Evolutionary conservation across 2,113 vertebrate genomes (phyloP).

Genomic region (Mormyrus lacerda): DNA sequence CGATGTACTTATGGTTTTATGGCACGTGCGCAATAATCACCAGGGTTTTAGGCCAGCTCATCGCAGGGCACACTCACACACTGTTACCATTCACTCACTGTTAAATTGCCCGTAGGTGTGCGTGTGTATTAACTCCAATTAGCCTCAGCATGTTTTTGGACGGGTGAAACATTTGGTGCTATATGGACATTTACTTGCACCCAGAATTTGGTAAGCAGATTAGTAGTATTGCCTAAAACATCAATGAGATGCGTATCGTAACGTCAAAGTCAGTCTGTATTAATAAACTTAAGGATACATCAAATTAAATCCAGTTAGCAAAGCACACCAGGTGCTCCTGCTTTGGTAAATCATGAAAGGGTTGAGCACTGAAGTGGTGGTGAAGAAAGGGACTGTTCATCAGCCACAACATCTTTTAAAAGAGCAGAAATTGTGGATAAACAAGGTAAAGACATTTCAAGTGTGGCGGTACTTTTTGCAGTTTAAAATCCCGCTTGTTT

Average conservation of each 20-base stretch:
- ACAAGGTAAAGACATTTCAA: not conserved
- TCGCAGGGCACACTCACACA: too few species aligned
- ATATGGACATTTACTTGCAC: not conserved
- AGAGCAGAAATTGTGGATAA: not conserved
- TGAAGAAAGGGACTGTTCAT: not conserved
- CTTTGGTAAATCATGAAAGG: not conserved
- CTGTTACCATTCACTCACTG: too few species aligned
- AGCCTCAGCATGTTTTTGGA: too few species aligned
- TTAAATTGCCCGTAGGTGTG: too few species aligned
- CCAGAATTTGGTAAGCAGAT: not conserved
- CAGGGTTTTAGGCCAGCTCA: too few species aligned
- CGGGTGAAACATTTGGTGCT: not conserved
- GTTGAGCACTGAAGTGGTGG: not conserved
- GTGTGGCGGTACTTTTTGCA: not conserved
- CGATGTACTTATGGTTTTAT: not conserved
- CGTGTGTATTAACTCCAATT: too few species aligned
- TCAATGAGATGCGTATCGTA: not conserved
- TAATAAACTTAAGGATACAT: too few species aligned
- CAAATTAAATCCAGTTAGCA: not conserved
- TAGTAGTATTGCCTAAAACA: not conserved
- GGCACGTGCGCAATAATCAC: not conserved
- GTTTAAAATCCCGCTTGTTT: not conserved
- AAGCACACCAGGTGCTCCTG: not conserved
- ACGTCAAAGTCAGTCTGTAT: not conserved
- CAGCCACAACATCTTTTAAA: not conserved